Evolutionary conservation across 2,888 invertebrate genomes (phyloP).

Genomic region (Euspilapteryx auroguttella): DNA sequence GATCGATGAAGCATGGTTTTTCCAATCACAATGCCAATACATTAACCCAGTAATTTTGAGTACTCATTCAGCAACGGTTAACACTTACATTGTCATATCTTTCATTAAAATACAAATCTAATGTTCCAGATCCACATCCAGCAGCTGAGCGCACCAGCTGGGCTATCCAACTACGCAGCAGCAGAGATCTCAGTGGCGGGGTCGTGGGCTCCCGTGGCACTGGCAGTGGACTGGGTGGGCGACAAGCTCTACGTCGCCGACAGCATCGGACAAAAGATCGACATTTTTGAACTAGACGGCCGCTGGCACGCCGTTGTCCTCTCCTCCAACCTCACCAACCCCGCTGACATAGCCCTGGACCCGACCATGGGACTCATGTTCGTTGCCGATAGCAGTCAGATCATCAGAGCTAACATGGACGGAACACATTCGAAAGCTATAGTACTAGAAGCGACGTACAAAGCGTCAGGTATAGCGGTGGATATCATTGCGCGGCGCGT

Average conservation of each 20-base stretch:
- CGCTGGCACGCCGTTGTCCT: slow-evolving; percentile 88
- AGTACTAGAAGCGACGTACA: slow-evolving; percentile 90
- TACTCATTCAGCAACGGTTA: too few relatives aligned
- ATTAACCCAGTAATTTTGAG: too few relatives aligned
- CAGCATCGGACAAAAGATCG: slow-evolving; percentile 86
- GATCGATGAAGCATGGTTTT: too few relatives aligned
- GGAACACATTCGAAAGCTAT: slow-evolving; percentile 83
- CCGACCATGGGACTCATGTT: slow-evolving; percentile 89
- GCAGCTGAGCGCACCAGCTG: slow-evolving; percentile 43
- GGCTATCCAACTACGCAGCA: slow-evolving; percentile 42
- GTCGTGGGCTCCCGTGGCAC: slow-evolving; percentile 85
- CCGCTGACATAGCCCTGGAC: slow-evolving; percentile 90
- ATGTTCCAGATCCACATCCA: slow-evolving; percentile 69
- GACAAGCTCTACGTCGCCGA: slow-evolving; percentile 96
- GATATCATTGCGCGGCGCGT: slow-evolving; percentile 89
- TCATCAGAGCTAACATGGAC: slow-evolving; percentile 91
- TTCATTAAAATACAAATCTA: too few relatives aligned
- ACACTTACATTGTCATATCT: too few relatives aligned
- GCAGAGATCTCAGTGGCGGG: slow-evolving; percentile 76
- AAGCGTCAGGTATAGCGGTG: slow-evolving; percentile 88
- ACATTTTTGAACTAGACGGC: slow-evolving; percentile 88
- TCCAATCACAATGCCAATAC: too few relatives aligned
- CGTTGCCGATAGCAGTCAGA: slow-evolving; percentile 82
- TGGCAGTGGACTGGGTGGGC: slow-evolving; percentile 97
- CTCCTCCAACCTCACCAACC: slow-evolving; percentile 87